Base-by-base conservation (phyloP, 2,888 invertebrate genomes). In the Cryptocheilus praepositus region DNA sequence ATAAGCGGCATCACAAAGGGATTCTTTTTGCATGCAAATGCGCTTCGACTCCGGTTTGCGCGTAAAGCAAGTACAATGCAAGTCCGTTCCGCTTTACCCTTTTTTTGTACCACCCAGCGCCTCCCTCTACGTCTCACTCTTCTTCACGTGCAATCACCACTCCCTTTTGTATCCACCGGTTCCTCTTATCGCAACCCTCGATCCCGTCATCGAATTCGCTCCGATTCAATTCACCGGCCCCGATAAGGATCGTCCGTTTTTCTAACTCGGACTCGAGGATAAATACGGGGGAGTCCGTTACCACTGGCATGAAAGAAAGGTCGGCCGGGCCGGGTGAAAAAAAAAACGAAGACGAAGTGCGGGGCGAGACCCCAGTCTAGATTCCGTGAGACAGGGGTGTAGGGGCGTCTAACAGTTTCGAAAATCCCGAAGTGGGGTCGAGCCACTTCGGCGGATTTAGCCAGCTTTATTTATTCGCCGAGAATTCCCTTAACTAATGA, bases 221-320 rank as follows among this genome's bases (percentile, higher is more conserved):
- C 70, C 74, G 76, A 84, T 84, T 85, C 82, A 83, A 84, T 85
- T 85, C 84, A 81, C 71, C 77, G 67, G n/a, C 7, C 71, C 72
- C 77, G 83, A 85, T 84, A 84, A 84, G 8, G 83, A 85, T 83
- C 82, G 66, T 74, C 71, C 74, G 77, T 81, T 83, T 82, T 82
- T 81, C 79, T 77, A 81, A 77, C 61, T 75, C 75, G 77, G 74
- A 77, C 70, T 77, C 73, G 36, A 36, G 72, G 70, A 77, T 80
- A 77, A 80, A 79, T 76, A 74, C 69, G 69, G 64, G 68, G 70
- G 69, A 64, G 49, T 45, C 51, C 1, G 36, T 7, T 36, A 36
- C 36, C 7, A 11, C n/a, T n/a, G n/a, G 36, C 36, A 43, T 43
- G 2, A 28, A 43, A 16, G 44, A 44, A 58, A 60, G 45, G 22